Conservation (phyloP, 2,113 vertebrate species). For the Phainopepla nitens region DNA sequence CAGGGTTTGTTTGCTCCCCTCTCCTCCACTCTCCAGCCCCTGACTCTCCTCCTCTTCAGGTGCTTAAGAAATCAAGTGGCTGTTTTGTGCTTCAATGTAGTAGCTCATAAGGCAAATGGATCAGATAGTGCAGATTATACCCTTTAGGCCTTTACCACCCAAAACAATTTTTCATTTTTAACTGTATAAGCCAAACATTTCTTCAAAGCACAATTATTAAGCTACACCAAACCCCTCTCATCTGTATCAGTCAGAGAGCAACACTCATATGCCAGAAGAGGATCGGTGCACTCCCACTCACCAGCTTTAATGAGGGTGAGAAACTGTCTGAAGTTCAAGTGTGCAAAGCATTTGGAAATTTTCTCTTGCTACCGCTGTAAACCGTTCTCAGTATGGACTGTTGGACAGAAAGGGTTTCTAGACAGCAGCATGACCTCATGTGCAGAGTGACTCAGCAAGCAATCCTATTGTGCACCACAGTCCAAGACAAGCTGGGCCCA, state of each 20-base stretch:
- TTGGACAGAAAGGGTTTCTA: background rate
- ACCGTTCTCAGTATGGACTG: background rate
- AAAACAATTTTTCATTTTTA: background rate
- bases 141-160: conserved; percentile 7
- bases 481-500: background rate
- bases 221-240: background rate
- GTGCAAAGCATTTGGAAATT: background rate
- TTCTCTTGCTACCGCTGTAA: background rate
- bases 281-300: background rate
- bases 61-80: conserved; percentile 62
- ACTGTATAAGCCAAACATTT: conserved; percentile 16
- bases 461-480: background rate
- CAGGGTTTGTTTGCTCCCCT: background rate
- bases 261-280: background rate
- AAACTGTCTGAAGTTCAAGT: conserved; percentile 29
- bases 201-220: conserved; percentile 4
- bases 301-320: background rate
- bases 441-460: background rate
- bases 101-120: background rate
- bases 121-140: background rate
- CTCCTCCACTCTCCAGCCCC: background rate
- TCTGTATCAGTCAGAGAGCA: background rate
- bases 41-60: conserved; percentile 7
- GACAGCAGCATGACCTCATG: background rate
- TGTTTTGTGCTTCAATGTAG: background rate